These are phyloP conservation scores for Pinctada fucata DNA, from an alignment of 2,888 invertebrate genomes.

Conservation along the genomic window DNA sequence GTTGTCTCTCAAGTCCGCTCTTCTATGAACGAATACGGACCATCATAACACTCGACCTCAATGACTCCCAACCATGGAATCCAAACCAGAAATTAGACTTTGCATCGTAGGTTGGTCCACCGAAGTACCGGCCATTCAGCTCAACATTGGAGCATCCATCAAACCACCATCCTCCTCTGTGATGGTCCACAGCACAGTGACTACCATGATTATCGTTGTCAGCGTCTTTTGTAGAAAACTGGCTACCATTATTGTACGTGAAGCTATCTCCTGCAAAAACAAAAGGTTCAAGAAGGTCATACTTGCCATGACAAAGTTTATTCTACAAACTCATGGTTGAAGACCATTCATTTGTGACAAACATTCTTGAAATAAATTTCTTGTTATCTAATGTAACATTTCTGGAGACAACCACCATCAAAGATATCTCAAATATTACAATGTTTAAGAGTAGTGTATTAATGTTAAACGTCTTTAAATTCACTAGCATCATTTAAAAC, in stretches of 20 bases:
- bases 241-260: background rate
- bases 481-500: too few relatives aligned
- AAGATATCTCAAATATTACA: too few relatives aligned
- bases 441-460: too few relatives aligned
- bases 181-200: background rate
- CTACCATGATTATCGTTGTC: background rate
- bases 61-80: background rate
- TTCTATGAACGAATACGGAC: background rate
- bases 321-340: too few relatives aligned
- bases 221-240: background rate
- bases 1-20: too few relatives aligned
- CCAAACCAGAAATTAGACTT: background rate
- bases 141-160: background rate
- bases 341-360: too few relatives aligned
- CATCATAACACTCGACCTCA: background rate
- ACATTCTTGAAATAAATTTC: too few relatives aligned
- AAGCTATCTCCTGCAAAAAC: slow-evolving; percentile 7
- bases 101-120: background rate
- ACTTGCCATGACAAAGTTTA: too few relatives aligned
- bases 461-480: too few relatives aligned
- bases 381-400: too few relatives aligned
- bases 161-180: background rate
- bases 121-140: background rate
- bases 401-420: too few relatives aligned
- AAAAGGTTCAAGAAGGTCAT: background rate